Evolutionary conservation across 2,797 vertebrate genomes (phyloP), one percentile per base, ranked within the genome.

Genomic region (Astyanax mexicanus): DNA sequence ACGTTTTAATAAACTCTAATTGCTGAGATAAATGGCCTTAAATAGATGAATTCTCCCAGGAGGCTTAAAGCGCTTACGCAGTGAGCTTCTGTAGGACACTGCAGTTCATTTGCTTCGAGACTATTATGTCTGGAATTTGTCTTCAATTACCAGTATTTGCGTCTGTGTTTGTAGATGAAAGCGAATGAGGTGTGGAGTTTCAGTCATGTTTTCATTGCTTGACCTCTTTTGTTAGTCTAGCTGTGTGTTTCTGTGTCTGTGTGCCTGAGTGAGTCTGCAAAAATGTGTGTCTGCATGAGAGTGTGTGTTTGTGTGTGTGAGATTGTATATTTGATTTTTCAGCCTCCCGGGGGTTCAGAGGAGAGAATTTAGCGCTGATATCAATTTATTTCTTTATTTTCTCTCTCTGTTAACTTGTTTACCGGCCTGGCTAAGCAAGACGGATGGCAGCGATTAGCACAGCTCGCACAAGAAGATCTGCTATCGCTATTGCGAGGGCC

Each of bases 401-500:
- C 44, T 73, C 70, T 32, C 29, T 19, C 6, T 64, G 65, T 81
- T 70, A 65, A 29, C 25, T 68, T 51, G 21, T 49, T 72, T 38
- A 64, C 40, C 4, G 3, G 15, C 7, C 52, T 51, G 40, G 47
- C 29, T 66, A 42, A 73, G 58, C 40, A 19, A 72, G 69, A 79
- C 45, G 69, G 69, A 78, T 73, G 80, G 52, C 74, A 67, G 32
- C 55, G 69, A 83, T 83, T 83, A 73, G 47, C 54, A 23, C 45
- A 37, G 42, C 68, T 65, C 58, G 25, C 61, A 67, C 72, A 79
- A 77, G 77, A 75, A 81, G 70, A 67, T 2, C 61, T 23, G 51
- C 4, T 10, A 32, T 60, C 44, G 37, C 61, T 10, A n/a, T 58
- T 47, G 51, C 19, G 42, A 60, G 29, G 38, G 73, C 69, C 58